phyloP scores from a whole-genome alignment of 2,113 vertebrate genomes.

The Oreamnos americanus region DNA sequence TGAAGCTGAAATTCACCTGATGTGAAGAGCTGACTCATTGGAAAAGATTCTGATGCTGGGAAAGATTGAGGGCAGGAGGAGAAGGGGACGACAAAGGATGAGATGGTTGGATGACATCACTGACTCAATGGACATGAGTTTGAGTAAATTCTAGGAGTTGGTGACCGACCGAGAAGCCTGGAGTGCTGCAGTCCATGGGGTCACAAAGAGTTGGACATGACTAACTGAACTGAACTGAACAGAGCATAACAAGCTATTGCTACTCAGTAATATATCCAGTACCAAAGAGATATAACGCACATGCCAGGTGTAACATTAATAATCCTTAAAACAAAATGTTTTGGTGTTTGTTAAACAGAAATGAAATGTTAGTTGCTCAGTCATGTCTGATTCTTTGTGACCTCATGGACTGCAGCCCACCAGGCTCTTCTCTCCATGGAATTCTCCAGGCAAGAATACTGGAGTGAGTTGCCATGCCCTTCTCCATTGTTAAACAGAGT shows the following conservation, averaged over 20 bases:
- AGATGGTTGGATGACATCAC: neutral
- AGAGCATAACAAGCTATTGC: neutral
- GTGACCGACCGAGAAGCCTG: neutral
- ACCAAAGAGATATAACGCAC: neutral
- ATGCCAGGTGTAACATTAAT: neutral
- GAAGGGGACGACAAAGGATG: neutral
- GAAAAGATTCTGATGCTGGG: neutral
- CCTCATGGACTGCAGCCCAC: neutral
- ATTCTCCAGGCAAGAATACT: neutral
- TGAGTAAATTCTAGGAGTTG: neutral
- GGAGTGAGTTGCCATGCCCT: neutral
- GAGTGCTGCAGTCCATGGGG: neutral
- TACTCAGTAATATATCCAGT: neutral
- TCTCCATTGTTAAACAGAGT: neutral
- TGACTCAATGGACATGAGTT: neutral
- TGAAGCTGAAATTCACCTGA: neutral
- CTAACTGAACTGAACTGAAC: neutral
- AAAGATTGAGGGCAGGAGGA: neutral
- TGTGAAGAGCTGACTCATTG: neutral
- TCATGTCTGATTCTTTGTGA: neutral
- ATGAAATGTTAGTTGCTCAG: neutral
- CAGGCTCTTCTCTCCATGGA: neutral
- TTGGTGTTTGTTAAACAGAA: neutral
- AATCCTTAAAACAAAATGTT: neutral
- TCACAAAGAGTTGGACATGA: fast-evolving